Evolutionary conservation across 53 echinoderm and acorn worm genomes (phyloP).

Genomic region (Crossaster papposus): DNA sequence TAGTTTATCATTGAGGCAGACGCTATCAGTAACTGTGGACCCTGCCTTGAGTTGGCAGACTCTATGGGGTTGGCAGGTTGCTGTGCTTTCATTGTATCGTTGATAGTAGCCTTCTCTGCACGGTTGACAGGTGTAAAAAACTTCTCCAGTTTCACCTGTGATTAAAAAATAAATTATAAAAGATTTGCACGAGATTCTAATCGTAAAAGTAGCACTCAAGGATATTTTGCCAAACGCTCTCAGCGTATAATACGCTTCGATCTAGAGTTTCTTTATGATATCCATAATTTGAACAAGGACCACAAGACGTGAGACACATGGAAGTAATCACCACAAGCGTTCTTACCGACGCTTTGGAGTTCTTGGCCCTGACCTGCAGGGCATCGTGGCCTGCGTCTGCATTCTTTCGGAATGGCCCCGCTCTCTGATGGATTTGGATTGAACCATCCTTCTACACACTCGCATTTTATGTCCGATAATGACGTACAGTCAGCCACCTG

Average conservation of each 20-base stretch:
- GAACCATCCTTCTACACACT: slow-evolving; percentile 11
- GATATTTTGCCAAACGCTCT: too few species aligned
- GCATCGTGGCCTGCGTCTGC: slow-evolving; percentile 4
- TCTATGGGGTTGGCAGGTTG: slow-evolving; percentile 11
- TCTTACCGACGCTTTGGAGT: background rate
- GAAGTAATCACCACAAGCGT: background rate
- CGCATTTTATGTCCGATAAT: background rate
- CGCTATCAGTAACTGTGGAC: background rate
- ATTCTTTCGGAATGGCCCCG: background rate
- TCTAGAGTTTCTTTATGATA: too few species aligned
- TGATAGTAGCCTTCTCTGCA: slow-evolving; percentile 2
- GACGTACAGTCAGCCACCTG: slow-evolving; percentile 21
- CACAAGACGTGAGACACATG: background rate
- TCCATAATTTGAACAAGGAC: background rate
- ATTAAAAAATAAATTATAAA: background rate
- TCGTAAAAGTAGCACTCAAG: too few species aligned
- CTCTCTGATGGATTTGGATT: background rate
- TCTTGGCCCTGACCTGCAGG: slow-evolving; percentile 30
- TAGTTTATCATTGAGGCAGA: slow-evolving; percentile 2
- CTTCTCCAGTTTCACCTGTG: too few species aligned
- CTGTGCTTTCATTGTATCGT: background rate
- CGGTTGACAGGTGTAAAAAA: background rate
- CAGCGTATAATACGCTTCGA: too few species aligned
- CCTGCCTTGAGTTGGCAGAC: background rate
- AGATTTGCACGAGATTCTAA: too few species aligned